Evolutionary conservation across 2,113 vertebrate genomes (phyloP).

Genomic region (Spea bombifrons): DNA sequence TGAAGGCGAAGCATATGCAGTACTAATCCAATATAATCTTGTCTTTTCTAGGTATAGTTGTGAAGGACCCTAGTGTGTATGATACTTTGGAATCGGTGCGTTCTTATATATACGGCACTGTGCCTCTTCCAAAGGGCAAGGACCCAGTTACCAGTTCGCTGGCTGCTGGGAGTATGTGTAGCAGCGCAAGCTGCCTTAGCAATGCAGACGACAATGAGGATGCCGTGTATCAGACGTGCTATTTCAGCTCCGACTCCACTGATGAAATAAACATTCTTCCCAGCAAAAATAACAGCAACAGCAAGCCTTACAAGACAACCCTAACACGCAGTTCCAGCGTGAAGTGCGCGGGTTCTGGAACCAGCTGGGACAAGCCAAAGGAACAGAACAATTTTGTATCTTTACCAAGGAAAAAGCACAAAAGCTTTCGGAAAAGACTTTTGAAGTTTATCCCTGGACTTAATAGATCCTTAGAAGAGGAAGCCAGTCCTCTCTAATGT

Average conservation of each 20-base stretch:
- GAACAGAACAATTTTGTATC: slow-evolving; percentile 57
- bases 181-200: slow-evolving; percentile 72
- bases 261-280: slow-evolving; percentile 47
- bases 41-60: slow-evolving; percentile 74
- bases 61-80: slow-evolving; percentile 85
- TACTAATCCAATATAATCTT: too few species aligned
- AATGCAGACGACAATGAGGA: slow-evolving; percentile 70
- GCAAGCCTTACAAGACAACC: slow-evolving; percentile 63
- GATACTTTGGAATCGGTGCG: slow-evolving; percentile 87
- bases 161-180: slow-evolving; percentile 62
- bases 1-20: too few species aligned
- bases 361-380: slow-evolving; percentile 59
- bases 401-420: slow-evolving; percentile 80
- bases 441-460: slow-evolving; percentile 94
- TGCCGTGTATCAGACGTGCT: slow-evolving; percentile 86
- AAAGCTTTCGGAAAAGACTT: slow-evolving; percentile 82
- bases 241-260: slow-evolving; percentile 61
- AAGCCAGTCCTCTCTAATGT: slow-evolving; percentile 88
- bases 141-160: slow-evolving; percentile 68
- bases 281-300: slow-evolving; percentile 55
- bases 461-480: slow-evolving; percentile 89
- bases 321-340: slow-evolving; percentile 79
- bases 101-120: slow-evolving; percentile 76
- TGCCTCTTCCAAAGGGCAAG: slow-evolving; percentile 58
- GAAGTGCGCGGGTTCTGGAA: slow-evolving; percentile 64